Evolutionary conservation across 2,888 invertebrate species (phyloP).

Genomic region (Drosophila pseudotalamancana): DNA sequence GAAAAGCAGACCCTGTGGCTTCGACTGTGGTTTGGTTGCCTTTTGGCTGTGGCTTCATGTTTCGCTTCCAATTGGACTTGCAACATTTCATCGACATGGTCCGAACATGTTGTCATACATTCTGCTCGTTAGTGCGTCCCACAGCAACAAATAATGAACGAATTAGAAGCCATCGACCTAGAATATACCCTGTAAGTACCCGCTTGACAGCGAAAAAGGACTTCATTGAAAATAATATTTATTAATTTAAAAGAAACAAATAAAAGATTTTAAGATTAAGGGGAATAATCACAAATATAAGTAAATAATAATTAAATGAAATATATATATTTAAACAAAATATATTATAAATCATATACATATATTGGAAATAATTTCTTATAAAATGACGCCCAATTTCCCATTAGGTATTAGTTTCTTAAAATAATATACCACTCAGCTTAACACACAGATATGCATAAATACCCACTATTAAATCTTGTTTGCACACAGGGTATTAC

Average conservation of each 20-base stretch:
- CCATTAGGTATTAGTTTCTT: too few relatives aligned
- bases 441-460: too few relatives aligned
- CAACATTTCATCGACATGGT: slow-evolving; percentile 19
- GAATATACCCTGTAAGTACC: neutral
- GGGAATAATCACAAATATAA: too few relatives aligned
- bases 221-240: neutral
- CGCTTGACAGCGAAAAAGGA: too few relatives aligned
- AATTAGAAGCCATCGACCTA: neutral
- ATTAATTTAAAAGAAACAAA: too few relatives aligned
- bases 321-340: too few relatives aligned
- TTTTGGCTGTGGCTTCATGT: slow-evolving; percentile 1
- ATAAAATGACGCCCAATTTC: too few relatives aligned
- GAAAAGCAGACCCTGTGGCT: slow-evolving; percentile 26
- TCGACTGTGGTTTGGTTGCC: slow-evolving; percentile 1
- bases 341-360: too few relatives aligned
- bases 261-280: too few relatives aligned
- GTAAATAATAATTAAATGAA: too few relatives aligned
- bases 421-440: too few relatives aligned
- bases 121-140: slow-evolving; percentile 48
- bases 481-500: slow-evolving; percentile 12
- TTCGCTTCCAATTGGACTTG: slow-evolving; percentile 39
- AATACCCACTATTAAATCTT: neutral
- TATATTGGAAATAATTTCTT: too few relatives aligned
- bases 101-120: slow-evolving; percentile 30
- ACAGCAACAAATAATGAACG: neutral